phyloP scores from a whole-genome alignment of 2,113 vertebrate species.

The Asarcornis scutulata region DNA sequence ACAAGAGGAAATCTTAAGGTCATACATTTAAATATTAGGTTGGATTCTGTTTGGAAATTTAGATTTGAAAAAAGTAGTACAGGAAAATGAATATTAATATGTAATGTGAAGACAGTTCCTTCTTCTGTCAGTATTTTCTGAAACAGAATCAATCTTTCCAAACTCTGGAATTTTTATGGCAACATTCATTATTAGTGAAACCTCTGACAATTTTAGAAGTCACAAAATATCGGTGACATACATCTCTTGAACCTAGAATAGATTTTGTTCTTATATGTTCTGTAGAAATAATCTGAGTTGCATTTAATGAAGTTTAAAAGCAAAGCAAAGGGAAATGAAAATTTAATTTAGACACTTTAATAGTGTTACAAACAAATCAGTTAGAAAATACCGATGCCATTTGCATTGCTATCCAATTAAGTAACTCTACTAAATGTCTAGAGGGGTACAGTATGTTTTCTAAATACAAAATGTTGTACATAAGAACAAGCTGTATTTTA shows the following conservation, averaged over 20 bases:
- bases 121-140: neutral
- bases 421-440: neutral
- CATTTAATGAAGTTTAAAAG: neutral
- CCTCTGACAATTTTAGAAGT: neutral
- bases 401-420: neutral
- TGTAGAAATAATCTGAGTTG: neutral
- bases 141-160: neutral
- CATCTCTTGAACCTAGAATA: neutral
- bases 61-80: neutral
- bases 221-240: neutral
- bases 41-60: neutral
- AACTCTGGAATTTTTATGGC: neutral
- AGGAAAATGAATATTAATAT: neutral
- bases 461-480: neutral
- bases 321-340: neutral
- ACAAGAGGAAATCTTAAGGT: neutral
- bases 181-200: neutral
- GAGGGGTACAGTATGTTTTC: neutral
- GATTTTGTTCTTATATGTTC: neutral
- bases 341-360: neutral
- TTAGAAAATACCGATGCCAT: neutral
- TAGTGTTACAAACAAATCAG: neutral
- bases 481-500: neutral
- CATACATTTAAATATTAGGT: neutral
- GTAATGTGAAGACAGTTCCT: neutral